Base-by-base conservation (phyloP, 2,888 invertebrate species). In the Noctua pronuba region DNA sequence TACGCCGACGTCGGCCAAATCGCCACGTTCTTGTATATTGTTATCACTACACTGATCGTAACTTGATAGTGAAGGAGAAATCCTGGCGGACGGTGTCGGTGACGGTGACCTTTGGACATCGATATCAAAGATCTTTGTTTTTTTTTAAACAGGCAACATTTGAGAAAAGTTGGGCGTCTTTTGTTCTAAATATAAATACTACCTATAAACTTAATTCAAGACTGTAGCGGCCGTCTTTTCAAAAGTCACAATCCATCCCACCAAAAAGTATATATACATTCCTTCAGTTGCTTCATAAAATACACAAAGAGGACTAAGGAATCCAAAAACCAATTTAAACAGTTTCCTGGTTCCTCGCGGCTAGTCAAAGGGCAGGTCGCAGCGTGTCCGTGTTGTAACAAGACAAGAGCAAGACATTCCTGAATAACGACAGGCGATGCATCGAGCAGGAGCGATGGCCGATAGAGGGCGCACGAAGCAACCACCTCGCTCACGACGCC, bases 401-500 rank as follows among this genome's bases (percentile, higher is more conserved):
- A 86, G 80, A 82, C 86, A 86, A 84, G 77, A 79, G 81, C 82
- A 83, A 89, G 86, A 88, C 87, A 89, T 88, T 90, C 87, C 87
- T 80, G 83, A 86, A 88, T 88, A 91, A 89, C 88, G 82, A 89
- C 89, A 88, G 88, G 90, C 91, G 88, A 85, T 89, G 90, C 89
- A 89, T 68, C 89, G 89, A 89, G 90, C 87, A 85, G 79, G 88
- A 88, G 89, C 92, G 93, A 93, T 93, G 93, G 76, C 88, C 91
- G 93, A 92, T 93, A 92, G 88, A 75, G 76, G 55, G 71, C 66
- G 86, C 88, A 89, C 88, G 88, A 86, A 79, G 72, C 82, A 80
- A 84, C 87, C 86, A 88, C 89, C 84, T 80, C 73, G 81, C 83
- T 89, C 90, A 90, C 90, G 90, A 88, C 70, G 82, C 69, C 64